Base-by-base conservation (phyloP, 2,888 invertebrate species). In the Bombylius major region DNA sequence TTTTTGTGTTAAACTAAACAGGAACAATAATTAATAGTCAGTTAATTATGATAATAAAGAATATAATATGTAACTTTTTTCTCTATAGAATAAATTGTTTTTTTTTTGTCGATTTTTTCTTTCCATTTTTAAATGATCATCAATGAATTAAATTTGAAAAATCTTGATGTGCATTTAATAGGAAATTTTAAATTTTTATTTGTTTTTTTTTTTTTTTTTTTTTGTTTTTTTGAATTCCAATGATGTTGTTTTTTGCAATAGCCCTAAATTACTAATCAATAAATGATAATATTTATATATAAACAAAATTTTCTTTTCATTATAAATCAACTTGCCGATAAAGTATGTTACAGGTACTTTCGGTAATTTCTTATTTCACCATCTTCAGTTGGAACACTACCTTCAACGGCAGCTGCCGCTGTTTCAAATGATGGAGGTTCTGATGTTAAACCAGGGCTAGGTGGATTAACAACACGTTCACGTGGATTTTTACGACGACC, bases 391-490 rank as follows among this genome's bases (percentile, higher is more conserved):
- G 66, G 66, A 11, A 61, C 62, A 49, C 60, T 60, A 45, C 60
- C 61, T 47, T 69, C 71, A 45, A 72, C 73, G 14, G 71, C 70
- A 5, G 73, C 73, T 7, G 73, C 73, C 14, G 71, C 73, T 55
- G 70, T 70, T 62, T 73, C 73, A 59, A 74, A 74, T 14, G 73
- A 73, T 56, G 73, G 73, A 58, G 73, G 73, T 62, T 73, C 73
- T 45, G 67, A 67, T 56, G 66, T 68, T 60, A 69, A 61, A 33
- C 70, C 70, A 47, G 69, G 70, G 61, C 71, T 70, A 39, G 64
- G 63, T 53, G 70, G 70, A 66, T 69, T 65, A 62, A 69, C 66
- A 42, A 52, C 44, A 23, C 55, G 53, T 48, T 58, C 56, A 9
- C 59, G 48, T n/a, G 57, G 54, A 49, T 34, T 56, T 49, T 62